phyloP scores from a whole-genome alignment of 2,888 invertebrate species.

The Corythucha ciliata region DNA sequence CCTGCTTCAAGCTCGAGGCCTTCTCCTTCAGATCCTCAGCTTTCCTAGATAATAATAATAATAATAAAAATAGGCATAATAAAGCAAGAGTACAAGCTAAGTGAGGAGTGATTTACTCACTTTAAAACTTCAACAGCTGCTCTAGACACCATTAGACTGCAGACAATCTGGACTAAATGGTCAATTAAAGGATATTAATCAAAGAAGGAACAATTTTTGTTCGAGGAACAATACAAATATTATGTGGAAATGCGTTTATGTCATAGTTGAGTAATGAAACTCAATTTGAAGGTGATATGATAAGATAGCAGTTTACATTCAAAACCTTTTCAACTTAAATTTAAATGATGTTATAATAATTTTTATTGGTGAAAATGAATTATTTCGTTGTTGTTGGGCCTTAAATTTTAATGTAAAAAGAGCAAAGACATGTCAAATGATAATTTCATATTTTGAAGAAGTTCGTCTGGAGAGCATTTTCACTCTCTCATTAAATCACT shows the following conservation, averaged over 20 bases:
- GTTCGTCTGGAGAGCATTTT: too few species aligned
- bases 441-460: too few species aligned
- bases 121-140: constrained; percentile 65
- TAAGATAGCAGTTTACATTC: too few species aligned
- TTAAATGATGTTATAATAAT: not conserved
- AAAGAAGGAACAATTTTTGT: too few species aligned
- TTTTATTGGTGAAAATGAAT: not conserved
- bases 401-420: not conserved
- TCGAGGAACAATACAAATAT: too few species aligned
- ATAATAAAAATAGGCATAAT: constrained; percentile 16
- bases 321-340: not conserved
- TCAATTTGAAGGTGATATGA: too few species aligned
- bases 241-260: too few species aligned
- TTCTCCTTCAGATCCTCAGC: constrained; percentile 64
- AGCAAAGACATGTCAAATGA: not conserved
- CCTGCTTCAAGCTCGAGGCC: constrained; percentile 53
- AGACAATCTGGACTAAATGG: not conserved
- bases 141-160: constrained; percentile 57
- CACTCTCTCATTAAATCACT: too few species aligned
- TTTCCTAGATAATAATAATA: constrained; percentile 47
- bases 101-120: too few species aligned
- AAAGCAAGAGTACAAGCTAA: constrained; percentile 3
- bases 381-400: not conserved
- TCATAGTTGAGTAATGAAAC: too few species aligned
- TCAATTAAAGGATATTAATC: too few species aligned